Percentiles rank a stretch among this genome's conserved stretches.
Conservation (phyloP, 2,113 vertebrate genomes). For the Murina feae region DNA sequence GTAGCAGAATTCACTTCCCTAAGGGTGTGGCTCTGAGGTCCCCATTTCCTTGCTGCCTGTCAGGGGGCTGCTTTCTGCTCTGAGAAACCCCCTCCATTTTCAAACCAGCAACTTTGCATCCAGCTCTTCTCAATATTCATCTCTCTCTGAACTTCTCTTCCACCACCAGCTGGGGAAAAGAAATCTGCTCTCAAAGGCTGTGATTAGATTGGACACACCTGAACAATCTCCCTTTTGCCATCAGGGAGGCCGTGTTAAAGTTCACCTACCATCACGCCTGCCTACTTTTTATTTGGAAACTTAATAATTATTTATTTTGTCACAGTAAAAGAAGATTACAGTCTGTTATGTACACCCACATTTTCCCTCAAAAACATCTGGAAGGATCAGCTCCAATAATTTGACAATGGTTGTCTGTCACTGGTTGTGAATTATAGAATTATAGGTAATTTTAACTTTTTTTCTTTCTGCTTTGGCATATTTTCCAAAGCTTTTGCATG, state of each 20-base stretch:
- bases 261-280: background rate
- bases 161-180: background rate
- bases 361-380: background rate
- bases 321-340: background rate
- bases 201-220: background rate
- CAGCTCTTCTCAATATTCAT: background rate
- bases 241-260: background rate
- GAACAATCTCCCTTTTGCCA: background rate
- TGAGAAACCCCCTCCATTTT: background rate
- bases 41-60: background rate
- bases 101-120: background rate
- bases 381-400: background rate
- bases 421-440: background rate
- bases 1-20: background rate
- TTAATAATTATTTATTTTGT: background rate
- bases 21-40: background rate
- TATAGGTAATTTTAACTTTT: background rate
- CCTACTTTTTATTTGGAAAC: background rate
- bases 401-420: background rate
- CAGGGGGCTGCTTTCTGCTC: background rate
- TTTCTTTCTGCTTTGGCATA: background rate
- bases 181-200: background rate
- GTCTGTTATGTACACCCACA: background rate
- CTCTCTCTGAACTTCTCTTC: background rate
- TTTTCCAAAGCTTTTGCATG: background rate